phyloP scores from a whole-genome alignment of 2,113 vertebrate species.

The Micromys minutus region DNA sequence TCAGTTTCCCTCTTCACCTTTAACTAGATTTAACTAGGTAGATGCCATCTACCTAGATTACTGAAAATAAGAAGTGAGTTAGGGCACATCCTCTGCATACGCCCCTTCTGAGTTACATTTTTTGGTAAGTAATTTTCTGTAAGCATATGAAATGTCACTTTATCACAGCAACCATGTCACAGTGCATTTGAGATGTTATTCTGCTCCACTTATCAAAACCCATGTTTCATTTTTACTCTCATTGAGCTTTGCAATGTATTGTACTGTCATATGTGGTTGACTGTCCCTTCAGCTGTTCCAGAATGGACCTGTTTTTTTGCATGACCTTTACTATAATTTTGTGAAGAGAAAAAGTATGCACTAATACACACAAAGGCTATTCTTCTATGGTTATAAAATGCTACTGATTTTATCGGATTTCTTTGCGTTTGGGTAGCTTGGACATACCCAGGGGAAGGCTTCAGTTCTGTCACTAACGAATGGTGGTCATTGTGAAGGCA shows the following conservation, averaged over 20 bases:
- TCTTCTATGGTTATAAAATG: conserved; percentile 13
- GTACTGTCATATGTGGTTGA: neutral
- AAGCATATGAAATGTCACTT: conserved; percentile 25
- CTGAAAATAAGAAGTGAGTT: neutral
- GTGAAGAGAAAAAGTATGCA: neutral
- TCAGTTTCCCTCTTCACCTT: conserved; percentile 12
- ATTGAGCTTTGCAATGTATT: conserved; percentile 13
- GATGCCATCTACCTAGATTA: neutral
- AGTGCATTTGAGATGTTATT: neutral
- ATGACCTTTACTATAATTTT: conserved; percentile 26
- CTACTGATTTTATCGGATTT: conserved; percentile 15
- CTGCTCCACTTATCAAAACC: conserved; percentile 19
- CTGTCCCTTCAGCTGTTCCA: neutral
- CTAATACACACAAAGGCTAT: conserved; percentile 14
- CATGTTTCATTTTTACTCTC: neutral
- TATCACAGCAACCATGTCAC: neutral
- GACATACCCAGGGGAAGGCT: conserved; percentile 20
- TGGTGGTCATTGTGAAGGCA: too few relatives aligned
- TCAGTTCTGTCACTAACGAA: neutral
- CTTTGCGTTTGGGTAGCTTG: conserved; percentile 20
- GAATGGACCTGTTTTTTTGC: conserved; percentile 28
- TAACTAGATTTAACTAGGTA: too few relatives aligned
- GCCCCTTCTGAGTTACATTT: neutral
- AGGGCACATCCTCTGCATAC: neutral
- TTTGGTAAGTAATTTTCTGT: neutral